A percentile compares a stretch with the other conserved stretches of the same genome.
Evolutionary conservation across 2,888 invertebrate species (phyloP).

Genomic region (Kryphioiulus occultus): DNA sequence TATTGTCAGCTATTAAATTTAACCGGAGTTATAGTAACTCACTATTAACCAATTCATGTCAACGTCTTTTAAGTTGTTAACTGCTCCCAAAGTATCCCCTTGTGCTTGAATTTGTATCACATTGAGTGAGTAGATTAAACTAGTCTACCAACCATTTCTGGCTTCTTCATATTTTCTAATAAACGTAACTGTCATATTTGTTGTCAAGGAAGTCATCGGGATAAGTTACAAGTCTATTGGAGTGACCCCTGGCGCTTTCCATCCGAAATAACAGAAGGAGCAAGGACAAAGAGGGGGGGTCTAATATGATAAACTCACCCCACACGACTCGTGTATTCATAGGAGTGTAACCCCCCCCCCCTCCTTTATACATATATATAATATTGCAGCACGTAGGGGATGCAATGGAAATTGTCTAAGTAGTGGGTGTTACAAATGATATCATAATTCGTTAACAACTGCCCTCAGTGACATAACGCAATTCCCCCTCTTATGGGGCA

Average conservation of each 20-base stretch:
- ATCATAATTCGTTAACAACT: conserved; percentile 50
- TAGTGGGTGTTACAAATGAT: conserved; percentile 50
- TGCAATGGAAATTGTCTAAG: conserved; percentile 33
- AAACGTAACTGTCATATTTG: background rate
- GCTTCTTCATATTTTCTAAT: background rate
- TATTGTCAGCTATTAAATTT: no score
- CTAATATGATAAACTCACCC: background rate
- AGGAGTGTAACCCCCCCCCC: conserved; percentile 11
- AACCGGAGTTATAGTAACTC: no score
- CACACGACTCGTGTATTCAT: background rate
- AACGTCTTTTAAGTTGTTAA: no score
- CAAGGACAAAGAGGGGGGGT: background rate
- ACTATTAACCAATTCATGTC: no score
- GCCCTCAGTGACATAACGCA: conserved; percentile 42
- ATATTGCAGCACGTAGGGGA: conserved; percentile 13
- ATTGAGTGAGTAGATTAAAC: no score
- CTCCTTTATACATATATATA: background rate
- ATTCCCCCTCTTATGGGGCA: background rate
- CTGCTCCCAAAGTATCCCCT: no score
- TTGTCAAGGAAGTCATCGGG: background rate
- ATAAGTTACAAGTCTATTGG: background rate
- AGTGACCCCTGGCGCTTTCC: background rate
- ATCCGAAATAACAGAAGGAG: conserved; percentile 21
- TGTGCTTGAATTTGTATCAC: no score
- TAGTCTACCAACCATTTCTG: background rate